Conservation (phyloP, 1,140 invertebrate species). For the Drosophila pruinosa region DNA sequence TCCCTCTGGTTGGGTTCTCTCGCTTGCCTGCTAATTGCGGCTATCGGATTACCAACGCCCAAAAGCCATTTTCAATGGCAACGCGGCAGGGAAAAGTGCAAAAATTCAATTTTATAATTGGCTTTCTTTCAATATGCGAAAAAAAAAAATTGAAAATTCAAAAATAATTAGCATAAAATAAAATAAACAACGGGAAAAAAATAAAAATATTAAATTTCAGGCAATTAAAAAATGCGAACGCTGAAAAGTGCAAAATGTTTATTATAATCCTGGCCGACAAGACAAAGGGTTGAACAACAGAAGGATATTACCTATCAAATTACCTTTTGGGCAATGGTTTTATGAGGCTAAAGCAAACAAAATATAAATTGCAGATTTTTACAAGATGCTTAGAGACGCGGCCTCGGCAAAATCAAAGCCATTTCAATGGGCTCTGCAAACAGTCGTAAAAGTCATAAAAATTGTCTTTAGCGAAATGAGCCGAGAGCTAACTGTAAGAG, state of each 20-base stretch:
- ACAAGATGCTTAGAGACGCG: conserved; percentile 53
- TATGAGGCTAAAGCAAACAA: conserved; percentile 67
- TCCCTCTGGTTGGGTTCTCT: conserved; percentile 16
- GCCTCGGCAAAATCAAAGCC: conserved; percentile 65
- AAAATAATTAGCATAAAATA: conserved; percentile 76
- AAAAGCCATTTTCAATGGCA: conserved; percentile 64
- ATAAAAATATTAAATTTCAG: conserved; percentile 80
- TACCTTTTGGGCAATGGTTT: conserved; percentile 46
- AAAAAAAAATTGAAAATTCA: conserved; percentile 33
- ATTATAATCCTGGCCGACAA: conserved; percentile 18
- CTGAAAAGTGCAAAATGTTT: conserved; percentile 58
- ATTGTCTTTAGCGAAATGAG: conserved; percentile 67
- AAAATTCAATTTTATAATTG: conserved; percentile 78
- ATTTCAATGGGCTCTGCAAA: conserved; percentile 66
- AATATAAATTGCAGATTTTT: conserved; percentile 68
- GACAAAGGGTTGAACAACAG: conserved; percentile 52
- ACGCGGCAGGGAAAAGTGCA: conserved; percentile 44
- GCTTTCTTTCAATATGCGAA: conserved; percentile 65
- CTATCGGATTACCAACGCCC: conserved; percentile 70
- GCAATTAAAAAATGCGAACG: conserved; percentile 71
- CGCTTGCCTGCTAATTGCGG: conserved; percentile 55
- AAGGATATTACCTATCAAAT: conserved; percentile 41
- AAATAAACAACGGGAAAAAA: conserved; percentile 43
- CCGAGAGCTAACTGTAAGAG: conserved; percentile 1
- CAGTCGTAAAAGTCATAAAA: conserved; percentile 77